Percentiles rank a stretch among this genome's conserved stretches.
These are phyloP conservation scores for Myripristis murdjan DNA, from an alignment of 2,797 vertebrate genomes.

Conservation along the genomic window DNA sequence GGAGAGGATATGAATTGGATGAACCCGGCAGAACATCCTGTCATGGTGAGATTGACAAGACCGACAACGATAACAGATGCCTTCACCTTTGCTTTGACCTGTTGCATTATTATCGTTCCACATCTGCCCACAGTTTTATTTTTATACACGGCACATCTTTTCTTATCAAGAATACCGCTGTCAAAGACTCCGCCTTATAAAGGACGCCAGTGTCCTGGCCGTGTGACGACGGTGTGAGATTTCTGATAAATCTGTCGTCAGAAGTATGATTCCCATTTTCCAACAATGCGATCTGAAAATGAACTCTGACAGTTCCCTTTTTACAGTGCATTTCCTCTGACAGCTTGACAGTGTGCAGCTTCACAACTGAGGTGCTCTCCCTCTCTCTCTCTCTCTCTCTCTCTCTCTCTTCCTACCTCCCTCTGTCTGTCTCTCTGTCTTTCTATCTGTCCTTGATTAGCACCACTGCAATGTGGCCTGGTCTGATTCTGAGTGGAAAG, in stretches of 20 bases:
- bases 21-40: conserved; percentile 51
- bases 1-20: conserved; percentile 23
- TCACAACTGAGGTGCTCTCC: conserved; percentile 48
- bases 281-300: conserved; percentile 46
- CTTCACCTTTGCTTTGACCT: conserved; percentile 41
- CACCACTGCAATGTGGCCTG: conserved; percentile 45
- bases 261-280: conserved; percentile 42
- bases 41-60: conserved; percentile 58
- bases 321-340: conserved; percentile 50
- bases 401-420: neutral
- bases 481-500: conserved; percentile 62
- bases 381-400: conserved; percentile 14
- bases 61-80: conserved; percentile 49
- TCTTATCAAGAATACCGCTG: conserved; percentile 7
- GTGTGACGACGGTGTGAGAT: conserved; percentile 41
- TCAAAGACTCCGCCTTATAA: conserved; percentile 52
- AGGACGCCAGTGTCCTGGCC: conserved; percentile 45
- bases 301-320: conserved; percentile 58
- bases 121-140: conserved; percentile 36
- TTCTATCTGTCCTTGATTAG: conserved; percentile 65
- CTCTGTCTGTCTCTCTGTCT: no score
- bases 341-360: conserved; percentile 67
- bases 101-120: conserved; percentile 41
- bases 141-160: conserved; percentile 2
- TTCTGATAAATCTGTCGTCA: conserved; percentile 57